These are phyloP conservation scores for Exaiptasia diaphana DNA, from an alignment of 64 coral and sea anemone species.

Conservation along the genomic window DNA sequence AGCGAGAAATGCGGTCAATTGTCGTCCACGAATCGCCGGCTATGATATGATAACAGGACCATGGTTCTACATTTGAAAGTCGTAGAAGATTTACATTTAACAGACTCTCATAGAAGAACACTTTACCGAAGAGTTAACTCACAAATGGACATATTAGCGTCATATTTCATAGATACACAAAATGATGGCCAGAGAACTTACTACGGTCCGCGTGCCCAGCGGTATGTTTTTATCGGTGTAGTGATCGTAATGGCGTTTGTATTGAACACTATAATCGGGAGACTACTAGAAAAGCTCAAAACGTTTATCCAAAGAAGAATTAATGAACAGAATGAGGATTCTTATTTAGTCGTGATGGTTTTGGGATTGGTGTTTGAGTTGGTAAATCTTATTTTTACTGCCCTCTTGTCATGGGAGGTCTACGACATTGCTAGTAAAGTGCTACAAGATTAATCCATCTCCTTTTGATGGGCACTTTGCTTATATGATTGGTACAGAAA, in stretches of 20 bases:
- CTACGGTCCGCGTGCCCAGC: neutral
- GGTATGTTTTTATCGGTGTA: neutral
- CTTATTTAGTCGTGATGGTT: neutral
- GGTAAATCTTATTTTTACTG: neutral
- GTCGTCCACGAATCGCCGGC: neutral
- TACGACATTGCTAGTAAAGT: neutral
- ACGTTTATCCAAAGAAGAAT: neutral
- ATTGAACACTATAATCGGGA: constrained; percentile 1
- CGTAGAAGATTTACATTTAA: neutral
- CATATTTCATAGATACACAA: neutral
- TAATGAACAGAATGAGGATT: neutral
- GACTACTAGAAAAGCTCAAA: neutral
- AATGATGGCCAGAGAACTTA: neutral
- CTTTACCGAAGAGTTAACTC: neutral
- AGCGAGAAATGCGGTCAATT: neutral
- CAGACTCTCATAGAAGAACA: neutral
- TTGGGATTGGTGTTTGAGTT: neutral
- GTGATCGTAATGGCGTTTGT: neutral
- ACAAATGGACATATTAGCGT: neutral
- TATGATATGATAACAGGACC: too few species aligned
- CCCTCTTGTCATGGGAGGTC: neutral
- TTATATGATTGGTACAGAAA: too few species aligned
- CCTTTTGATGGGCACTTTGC: too few species aligned
- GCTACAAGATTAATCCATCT: too few species aligned
- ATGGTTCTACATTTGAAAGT: neutral